phyloP scores from a whole-genome alignment of 1,140 invertebrate species.

The Phymastichus coffea region DNA sequence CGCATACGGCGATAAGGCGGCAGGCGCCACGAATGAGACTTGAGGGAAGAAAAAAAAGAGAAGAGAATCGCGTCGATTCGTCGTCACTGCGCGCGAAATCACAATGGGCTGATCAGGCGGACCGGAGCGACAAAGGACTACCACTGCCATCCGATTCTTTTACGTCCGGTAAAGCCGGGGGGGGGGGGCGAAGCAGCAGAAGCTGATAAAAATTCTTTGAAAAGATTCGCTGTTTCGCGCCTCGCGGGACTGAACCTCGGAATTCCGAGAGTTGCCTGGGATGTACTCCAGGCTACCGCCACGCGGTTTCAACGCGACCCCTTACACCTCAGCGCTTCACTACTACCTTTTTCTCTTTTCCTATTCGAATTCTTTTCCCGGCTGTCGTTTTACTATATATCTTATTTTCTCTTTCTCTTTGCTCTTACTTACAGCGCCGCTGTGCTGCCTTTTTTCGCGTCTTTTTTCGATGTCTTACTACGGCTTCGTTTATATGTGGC shows the following conservation, averaged over 20 bases:
- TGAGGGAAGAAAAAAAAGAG: too few relatives aligned
- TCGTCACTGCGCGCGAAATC: neutral
- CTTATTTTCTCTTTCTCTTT: neutral
- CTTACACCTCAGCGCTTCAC: neutral
- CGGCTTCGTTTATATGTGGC: too few relatives aligned
- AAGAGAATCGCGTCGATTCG: neutral
- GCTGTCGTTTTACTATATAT: neutral
- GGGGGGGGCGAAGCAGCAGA: too few relatives aligned
- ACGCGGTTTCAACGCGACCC: neutral
- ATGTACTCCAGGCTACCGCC: too few relatives aligned
- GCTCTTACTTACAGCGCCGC: neutral
- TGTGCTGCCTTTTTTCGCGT: neutral
- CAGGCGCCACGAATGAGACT: too few relatives aligned
- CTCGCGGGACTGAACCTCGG: neutral
- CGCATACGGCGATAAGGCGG: neutral
- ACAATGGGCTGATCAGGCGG: constrained; percentile 7
- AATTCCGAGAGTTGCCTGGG: neutral
- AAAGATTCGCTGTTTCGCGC: constrained; percentile 17
- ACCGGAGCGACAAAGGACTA: neutral
- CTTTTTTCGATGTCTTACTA: too few relatives aligned
- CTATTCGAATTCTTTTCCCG: too few relatives aligned
- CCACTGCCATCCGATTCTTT: neutral
- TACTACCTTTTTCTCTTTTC: neutral
- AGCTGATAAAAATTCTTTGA: constrained; percentile 17
- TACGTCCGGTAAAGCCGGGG: neutral